A percentile compares a stretch with the other conserved stretches of the same genome.
Conservation (phyloP, 2,888 invertebrate species). For the Conus canariensis region DNA sequence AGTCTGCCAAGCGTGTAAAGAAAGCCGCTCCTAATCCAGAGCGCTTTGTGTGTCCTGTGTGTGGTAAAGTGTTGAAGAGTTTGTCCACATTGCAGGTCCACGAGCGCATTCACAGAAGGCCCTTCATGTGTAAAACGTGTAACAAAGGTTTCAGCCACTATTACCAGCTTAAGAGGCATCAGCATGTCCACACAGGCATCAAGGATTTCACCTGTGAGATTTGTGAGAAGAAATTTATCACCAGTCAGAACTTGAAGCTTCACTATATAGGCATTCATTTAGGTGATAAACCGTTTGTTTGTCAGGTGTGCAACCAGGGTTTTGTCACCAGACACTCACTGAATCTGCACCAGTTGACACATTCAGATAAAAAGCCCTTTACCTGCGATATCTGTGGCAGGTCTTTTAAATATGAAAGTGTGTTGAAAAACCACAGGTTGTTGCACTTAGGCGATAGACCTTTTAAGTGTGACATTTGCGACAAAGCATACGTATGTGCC, state of each 20-base stretch:
- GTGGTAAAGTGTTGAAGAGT: slow-evolving; percentile 5
- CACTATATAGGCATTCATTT: not conserved
- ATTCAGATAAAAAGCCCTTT: not conserved
- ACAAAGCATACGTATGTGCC: slow-evolving; percentile 3
- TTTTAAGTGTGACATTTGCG: slow-evolving; percentile 13
- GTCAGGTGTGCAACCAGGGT: not conserved
- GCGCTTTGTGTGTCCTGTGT: not conserved
- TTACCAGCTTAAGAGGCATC: not conserved
- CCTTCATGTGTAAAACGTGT: not conserved
- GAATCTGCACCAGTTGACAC: not conserved
- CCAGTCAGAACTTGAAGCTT: not conserved
- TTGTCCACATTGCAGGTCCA: not conserved
- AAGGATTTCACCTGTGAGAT: slow-evolving; percentile 22
- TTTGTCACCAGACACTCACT: not conserved
- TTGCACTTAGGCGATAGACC: not conserved
- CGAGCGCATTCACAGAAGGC: not conserved
- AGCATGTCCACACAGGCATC: slow-evolving; percentile 14
- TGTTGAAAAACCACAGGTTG: slow-evolving; percentile 4
- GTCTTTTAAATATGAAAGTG: not conserved
- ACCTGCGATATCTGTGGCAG: not conserved
- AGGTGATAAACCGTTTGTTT: not conserved
- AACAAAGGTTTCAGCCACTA: slow-evolving; percentile 2
- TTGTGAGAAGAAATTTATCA: slow-evolving; percentile 10
- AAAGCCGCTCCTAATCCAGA: not conserved
- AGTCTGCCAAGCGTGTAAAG: not conserved